phyloP scores from a whole-genome alignment of 1,140 invertebrate species.

The Trachymyrmex cornetzi region DNA sequence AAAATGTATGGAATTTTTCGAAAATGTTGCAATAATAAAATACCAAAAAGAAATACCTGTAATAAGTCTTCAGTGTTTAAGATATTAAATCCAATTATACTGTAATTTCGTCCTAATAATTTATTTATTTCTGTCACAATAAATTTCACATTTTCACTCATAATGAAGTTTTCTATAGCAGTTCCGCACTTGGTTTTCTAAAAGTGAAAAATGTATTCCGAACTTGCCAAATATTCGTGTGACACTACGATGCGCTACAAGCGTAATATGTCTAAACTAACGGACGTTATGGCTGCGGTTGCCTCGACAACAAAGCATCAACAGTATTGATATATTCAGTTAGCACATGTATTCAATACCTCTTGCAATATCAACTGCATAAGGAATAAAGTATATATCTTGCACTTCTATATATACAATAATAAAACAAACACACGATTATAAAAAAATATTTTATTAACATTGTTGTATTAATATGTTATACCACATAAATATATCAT shows the following conservation, averaged over 20 bases:
- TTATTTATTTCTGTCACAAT: slow-evolving; percentile 93
- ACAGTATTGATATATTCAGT: slow-evolving; percentile 4
- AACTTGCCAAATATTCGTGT: not conserved
- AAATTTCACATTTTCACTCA: slow-evolving; percentile 93
- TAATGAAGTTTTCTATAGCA: slow-evolving; percentile 74
- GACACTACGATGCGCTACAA: not conserved
- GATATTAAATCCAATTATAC: slow-evolving; percentile 95
- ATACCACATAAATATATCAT: not conserved
- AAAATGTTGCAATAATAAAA: slow-evolving; percentile 15
- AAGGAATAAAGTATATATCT: not conserved
- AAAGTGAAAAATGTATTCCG: not conserved
- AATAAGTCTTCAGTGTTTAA: slow-evolving; percentile 91
- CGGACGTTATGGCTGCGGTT: slow-evolving; percentile 8
- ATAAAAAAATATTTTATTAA: slow-evolving; percentile 53
- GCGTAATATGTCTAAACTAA: not conserved
- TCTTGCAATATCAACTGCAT: not conserved
- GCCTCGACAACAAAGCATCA: slow-evolving; percentile 28
- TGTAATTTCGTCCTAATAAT: slow-evolving; percentile 92
- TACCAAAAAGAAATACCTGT: slow-evolving; percentile 87
- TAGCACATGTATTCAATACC: not conserved
- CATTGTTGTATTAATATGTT: slow-evolving; percentile 10
- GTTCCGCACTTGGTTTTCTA: not conserved
- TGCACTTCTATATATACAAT: not conserved
- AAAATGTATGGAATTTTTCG: slow-evolving; percentile 38
- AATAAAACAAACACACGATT: slow-evolving; percentile 11